Conservation (phyloP, 2,797 vertebrate genomes). For the Vultur gryphus region DNA sequence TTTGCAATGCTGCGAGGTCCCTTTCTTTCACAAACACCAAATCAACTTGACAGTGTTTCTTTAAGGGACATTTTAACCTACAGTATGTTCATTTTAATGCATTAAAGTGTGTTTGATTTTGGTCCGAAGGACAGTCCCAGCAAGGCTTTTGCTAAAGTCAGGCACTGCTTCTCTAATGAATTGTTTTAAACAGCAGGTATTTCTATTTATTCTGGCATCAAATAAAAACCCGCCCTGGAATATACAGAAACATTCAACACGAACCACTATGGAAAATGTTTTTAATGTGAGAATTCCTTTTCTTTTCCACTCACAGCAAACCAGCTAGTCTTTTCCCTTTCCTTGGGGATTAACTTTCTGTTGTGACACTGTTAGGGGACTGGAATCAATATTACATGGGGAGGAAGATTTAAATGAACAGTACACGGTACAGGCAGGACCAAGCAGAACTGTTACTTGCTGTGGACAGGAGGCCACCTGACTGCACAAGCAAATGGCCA, state of each 20-base stretch:
- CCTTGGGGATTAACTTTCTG: conserved; percentile 27
- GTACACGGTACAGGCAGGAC: background rate
- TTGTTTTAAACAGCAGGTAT: conserved; percentile 66
- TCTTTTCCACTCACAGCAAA: conserved; percentile 57
- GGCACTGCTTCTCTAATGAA: conserved; percentile 55
- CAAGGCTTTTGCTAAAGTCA: conserved; percentile 37
- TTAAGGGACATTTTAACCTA: background rate
- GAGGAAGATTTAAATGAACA: background rate
- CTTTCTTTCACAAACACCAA: background rate
- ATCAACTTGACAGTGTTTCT: background rate
- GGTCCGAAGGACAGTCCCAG: background rate
- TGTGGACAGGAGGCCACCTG: background rate
- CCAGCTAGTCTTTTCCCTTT: conserved; percentile 24
- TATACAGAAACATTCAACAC: conserved; percentile 62
- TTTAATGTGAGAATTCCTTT: conserved; percentile 63
- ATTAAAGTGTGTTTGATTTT: background rate
- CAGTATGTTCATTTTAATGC: background rate
- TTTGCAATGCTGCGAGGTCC: background rate
- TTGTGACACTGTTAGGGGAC: background rate
- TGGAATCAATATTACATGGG: background rate
- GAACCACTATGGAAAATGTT: conserved; percentile 62
- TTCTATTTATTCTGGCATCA: conserved; percentile 67
- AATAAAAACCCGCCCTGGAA: conserved; percentile 65
- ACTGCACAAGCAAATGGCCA: background rate
- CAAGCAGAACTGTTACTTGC: background rate